Conservation (phyloP, 2,113 vertebrate genomes). For the Myrmecophaga tridactyla region DNA sequence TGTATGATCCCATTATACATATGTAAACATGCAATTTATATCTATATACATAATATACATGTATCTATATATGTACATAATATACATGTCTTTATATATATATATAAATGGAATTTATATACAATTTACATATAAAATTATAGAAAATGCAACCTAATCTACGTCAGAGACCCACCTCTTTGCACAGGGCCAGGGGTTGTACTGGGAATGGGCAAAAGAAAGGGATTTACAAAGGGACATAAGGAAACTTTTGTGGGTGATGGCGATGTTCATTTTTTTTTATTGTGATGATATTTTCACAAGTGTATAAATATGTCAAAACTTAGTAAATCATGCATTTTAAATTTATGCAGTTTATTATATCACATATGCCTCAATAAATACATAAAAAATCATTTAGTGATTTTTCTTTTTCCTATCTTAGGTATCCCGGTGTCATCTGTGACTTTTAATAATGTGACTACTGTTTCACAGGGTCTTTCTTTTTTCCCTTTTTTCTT, state of each 20-base stretch:
- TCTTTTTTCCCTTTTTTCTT: background rate
- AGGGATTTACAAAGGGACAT: background rate
- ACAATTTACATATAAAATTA: constrained; percentile 18
- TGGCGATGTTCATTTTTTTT: background rate
- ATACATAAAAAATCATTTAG: background rate
- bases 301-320: background rate
- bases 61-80: no score
- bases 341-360: background rate
- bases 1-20: no score
- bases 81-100: no score
- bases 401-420: background rate
- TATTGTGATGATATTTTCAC: background rate
- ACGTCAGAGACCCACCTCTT: background rate
- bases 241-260: background rate
- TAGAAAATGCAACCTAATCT: background rate
- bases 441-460: background rate
- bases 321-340: background rate
- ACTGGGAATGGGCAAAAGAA: background rate
- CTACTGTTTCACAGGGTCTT: background rate
- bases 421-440: background rate
- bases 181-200: background rate
- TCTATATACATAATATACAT: no score
- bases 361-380: background rate
- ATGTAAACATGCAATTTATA: no score
- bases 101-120: no score